phyloP scores from a whole-genome alignment of 2,888 invertebrate genomes.

The Trichopoda pennipes region DNA sequence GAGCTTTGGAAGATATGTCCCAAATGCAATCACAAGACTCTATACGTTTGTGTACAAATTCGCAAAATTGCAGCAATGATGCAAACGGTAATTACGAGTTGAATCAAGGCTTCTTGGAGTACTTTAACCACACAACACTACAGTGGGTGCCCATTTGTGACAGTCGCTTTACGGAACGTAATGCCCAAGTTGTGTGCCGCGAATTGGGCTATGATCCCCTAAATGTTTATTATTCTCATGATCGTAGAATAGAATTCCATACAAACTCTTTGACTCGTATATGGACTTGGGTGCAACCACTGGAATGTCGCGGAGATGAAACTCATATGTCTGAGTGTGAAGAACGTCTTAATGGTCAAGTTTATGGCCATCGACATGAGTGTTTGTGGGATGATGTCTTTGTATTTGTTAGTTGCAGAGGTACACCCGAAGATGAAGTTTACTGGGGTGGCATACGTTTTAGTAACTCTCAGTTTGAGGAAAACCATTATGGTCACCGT shows the following conservation, averaged over 20 bases:
- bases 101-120: conserved; percentile 94
- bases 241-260: conserved; percentile 92
- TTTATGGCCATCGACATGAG: conserved; percentile 91
- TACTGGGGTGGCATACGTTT: conserved; percentile 99
- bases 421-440: conserved; percentile 83
- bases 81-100: conserved; percentile 78
- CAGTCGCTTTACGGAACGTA: conserved; percentile 95
- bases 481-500: conserved; percentile 89
- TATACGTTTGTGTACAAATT: conserved; percentile 89
- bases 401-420: conserved; percentile 95
- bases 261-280: conserved; percentile 92
- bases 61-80: conserved; percentile 85
- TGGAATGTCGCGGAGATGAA: conserved; percentile 91
- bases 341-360: conserved; percentile 93
- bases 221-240: conserved; percentile 93
- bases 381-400: conserved; percentile 95
- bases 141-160: conserved; percentile 99
- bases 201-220: conserved; percentile 94
- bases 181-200: conserved; percentile 97
- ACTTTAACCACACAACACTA: conserved; percentile 95
- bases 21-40: conserved; percentile 82
- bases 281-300: conserved; percentile 97
- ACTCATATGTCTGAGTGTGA: conserved; percentile 90
- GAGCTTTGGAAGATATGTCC: conserved; percentile 83
- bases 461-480: conserved; percentile 93